Evolutionary conservation across 2,113 vertebrate genomes (phyloP), one percentile per base, ranked within the genome.

Genomic region (Cyphomyrus discorhynchus): DNA sequence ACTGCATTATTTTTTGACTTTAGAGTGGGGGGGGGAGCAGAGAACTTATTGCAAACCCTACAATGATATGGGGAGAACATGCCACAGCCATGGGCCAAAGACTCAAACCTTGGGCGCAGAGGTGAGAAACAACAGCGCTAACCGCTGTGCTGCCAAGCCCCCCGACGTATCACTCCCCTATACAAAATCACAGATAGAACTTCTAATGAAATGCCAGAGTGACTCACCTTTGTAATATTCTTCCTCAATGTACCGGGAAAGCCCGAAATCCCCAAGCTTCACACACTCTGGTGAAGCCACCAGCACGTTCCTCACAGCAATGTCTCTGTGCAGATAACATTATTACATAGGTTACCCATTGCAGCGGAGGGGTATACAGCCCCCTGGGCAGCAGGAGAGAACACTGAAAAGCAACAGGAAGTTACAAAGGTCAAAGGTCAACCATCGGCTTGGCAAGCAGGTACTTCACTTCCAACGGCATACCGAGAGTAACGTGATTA

Each of bases 151-250:
- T 27, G 1, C 10, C 62, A 11, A 5, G 1, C 27, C n/a, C 3
- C 27, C 27, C 10, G 0, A 31, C n/a, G 0, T 27, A 31, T 62
- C 56, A 62, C 8, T 27, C n/a, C 70, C 31, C 27, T 42, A 7
- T 17, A 42, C 74, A 15, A 39, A 80, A 80, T 42, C 42, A 39
- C 74, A 80, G 10, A 19, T 80, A 42, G 17, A 19, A 74, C 10
- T 35, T 15, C 0, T 4, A 52, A 17, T 52, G 50, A 74, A 35
- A 15, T 74, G 17, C 58, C 21, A 31, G n/a, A 74, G 70, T 35
- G 31, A 74, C 93, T 93, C 70, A 99, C 98, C 98, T 98, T 99
- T 99, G 91, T 99, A 99, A 90, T 99, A 99, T 84, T 99, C 98
- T 0, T 98, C 96, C 91, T 99, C 98, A 0, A 99, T 97, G 93